Conservation (phyloP, 1,140 invertebrate species). For the Leptinotarsa texana region DNA sequence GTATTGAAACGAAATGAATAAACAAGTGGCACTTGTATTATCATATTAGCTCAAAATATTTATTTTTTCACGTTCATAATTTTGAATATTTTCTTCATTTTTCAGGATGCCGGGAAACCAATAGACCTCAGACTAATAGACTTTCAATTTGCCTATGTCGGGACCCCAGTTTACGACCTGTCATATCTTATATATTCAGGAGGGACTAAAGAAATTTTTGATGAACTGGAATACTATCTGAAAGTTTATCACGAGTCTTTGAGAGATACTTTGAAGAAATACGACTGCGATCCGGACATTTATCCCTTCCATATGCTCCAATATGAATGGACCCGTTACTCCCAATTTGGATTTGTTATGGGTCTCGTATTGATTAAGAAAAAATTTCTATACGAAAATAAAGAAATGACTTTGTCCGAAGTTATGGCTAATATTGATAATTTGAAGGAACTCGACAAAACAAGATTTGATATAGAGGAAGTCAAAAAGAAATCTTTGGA, state of each 20-base stretch:
- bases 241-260: conserved; percentile 61
- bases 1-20: too few species aligned
- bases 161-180: conserved; percentile 63
- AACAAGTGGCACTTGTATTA: too few species aligned
- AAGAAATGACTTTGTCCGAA: background rate
- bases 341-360: background rate
- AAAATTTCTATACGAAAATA: background rate
- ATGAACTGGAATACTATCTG: conserved; percentile 57
- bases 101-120: background rate
- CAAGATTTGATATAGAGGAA: background rate
- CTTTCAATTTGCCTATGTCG: conserved; percentile 61
- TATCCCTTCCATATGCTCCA: background rate
- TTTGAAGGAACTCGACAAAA: background rate
- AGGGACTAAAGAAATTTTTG: conserved; percentile 58
- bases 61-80: too few species aligned
- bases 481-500: background rate
- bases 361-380: conserved; percentile 32
- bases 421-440: background rate
- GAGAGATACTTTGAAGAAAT: conserved; percentile 49
- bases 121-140: conserved; percentile 54
- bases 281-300: conserved; percentile 54
- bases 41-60: too few species aligned
- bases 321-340: background rate
- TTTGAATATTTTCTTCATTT: background rate
- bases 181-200: conserved; percentile 63